Conservation (phyloP, 2,797 vertebrate species). For the Myotis pilosus region DNA sequence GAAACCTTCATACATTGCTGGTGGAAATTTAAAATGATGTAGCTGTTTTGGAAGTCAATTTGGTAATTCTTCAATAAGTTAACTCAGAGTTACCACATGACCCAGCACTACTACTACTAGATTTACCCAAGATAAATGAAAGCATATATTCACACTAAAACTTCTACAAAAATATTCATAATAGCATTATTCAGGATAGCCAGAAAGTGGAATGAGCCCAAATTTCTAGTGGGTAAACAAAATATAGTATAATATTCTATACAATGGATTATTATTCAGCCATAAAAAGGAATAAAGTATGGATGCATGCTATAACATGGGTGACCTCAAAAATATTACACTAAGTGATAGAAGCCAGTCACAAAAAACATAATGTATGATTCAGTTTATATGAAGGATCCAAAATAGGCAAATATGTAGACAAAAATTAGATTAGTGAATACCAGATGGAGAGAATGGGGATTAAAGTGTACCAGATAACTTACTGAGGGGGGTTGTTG, state of each 20-base stretch:
- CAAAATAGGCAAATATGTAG: conserved; percentile 41
- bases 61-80: conserved; percentile 33
- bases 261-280: conserved; percentile 47
- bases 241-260: conserved; percentile 41
- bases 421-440: conserved; percentile 47
- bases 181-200: conserved; percentile 33
- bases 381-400: conserved; percentile 46
- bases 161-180: conserved; percentile 33
- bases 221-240: conserved; percentile 51
- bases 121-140: conserved; percentile 48
- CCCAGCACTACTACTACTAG: conserved; percentile 18
- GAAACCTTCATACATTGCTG: not conserved
- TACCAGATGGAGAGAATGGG: not conserved
- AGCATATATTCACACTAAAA: conserved; percentile 44
- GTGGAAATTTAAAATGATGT: conserved; percentile 35
- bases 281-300: conserved; percentile 49
- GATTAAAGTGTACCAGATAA: not conserved
- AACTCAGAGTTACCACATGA: conserved; percentile 42
- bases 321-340: conserved; percentile 8
- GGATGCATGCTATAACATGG: not conserved
- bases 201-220: conserved; percentile 41
- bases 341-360: conserved; percentile 28
- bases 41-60: conserved; percentile 32
- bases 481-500: not conserved
- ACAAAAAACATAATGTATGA: not conserved